Evolutionary conservation across 1,140 invertebrate species (phyloP).

Genomic region (Bombus fervidus): DNA sequence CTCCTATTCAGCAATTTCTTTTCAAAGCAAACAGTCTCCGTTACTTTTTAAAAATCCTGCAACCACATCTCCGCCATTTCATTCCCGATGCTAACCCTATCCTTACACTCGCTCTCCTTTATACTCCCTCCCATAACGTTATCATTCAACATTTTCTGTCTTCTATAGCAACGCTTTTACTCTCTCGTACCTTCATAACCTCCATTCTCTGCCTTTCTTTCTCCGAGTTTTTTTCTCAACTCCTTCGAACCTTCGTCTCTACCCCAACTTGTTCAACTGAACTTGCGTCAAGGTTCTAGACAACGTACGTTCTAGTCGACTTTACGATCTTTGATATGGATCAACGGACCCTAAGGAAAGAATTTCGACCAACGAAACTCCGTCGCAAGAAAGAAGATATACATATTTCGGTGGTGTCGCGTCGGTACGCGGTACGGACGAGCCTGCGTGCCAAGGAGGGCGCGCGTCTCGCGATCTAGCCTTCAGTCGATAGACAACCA

Average conservation of each 20-base stretch:
- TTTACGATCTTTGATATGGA: background rate
- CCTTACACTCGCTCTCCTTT: background rate
- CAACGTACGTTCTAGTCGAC: background rate
- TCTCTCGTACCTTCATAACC: background rate
- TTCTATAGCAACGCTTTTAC: too few relatives aligned
- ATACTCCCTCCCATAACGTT: background rate
- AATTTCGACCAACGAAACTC: too few relatives aligned
- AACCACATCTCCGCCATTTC: slow-evolving; percentile 10
- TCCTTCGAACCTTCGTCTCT: too few relatives aligned
- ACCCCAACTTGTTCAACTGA: background rate
- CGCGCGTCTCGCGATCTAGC: slow-evolving; percentile 39
- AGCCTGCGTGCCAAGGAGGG: slow-evolving; percentile 64
- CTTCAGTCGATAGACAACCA: slow-evolving; percentile 70
- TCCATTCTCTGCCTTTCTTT: background rate
- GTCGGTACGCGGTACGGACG: slow-evolving; percentile 35
- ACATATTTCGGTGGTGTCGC: background rate
- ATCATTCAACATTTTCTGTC: background rate
- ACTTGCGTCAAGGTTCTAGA: background rate
- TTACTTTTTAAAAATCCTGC: background rate
- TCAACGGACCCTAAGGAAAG: background rate
- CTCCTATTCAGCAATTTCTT: slow-evolving; percentile 6
- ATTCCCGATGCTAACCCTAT: background rate
- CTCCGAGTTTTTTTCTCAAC: too few relatives aligned
- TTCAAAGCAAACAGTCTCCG: background rate
- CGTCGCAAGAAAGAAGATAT: background rate